Conservation (phyloP, 2,113 vertebrate species). For the Urocitellus parryii region DNA sequence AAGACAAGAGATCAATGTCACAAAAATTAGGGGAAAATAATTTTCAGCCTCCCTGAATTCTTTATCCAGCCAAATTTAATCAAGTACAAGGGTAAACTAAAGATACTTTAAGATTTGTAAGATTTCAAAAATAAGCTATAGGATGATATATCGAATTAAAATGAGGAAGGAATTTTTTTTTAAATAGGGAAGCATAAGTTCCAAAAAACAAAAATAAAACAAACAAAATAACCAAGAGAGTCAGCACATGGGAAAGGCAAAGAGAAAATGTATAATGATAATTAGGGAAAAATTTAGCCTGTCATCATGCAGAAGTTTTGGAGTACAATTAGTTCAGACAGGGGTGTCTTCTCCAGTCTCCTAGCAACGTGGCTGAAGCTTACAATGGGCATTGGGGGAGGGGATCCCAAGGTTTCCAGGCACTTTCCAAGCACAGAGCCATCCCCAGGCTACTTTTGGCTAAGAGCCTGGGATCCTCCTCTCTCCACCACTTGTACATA, state of each 20-base stretch:
- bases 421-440: no score
- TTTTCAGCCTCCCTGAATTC: background rate
- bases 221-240: background rate
- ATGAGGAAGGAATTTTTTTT: background rate
- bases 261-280: background rate
- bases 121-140: conserved; percentile 49
- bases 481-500: no score
- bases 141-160: background rate
- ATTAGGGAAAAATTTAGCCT: background rate
- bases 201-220: background rate
- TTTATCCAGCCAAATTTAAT: background rate
- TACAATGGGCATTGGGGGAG: no score
- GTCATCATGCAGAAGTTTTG: background rate
- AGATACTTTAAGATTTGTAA: background rate
- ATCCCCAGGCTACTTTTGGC: no score
- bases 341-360: no score
- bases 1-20: background rate
- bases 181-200: background rate
- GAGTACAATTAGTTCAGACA: background rate
- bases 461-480: no score
- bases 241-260: background rate
- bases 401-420: no score
- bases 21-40: background rate
- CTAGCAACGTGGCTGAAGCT: no score
- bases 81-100: background rate